Conservation (phyloP, 1,140 invertebrate genomes). For the Drosophila paulistorum region DNA sequence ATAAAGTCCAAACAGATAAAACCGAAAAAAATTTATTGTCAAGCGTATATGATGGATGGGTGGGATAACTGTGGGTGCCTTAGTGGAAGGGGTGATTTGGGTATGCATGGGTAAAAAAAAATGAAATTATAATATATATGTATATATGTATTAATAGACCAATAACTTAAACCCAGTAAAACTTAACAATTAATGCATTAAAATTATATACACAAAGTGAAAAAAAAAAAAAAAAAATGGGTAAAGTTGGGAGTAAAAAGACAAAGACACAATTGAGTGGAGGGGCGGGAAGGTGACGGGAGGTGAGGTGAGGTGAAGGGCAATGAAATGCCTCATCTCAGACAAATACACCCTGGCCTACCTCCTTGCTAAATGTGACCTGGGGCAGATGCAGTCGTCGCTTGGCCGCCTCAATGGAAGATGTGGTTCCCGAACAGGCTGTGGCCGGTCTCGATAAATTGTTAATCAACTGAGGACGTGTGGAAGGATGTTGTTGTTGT, state of each 20-base stretch:
- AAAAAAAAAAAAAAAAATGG: conserved; percentile 17
- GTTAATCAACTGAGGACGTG: conserved; percentile 23
- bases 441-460: conserved; percentile 83
- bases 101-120: conserved; percentile 15
- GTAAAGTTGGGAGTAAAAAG: conserved; percentile 7
- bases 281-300: not conserved
- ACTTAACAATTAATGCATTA: conserved; percentile 55
- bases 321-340: conserved; percentile 48
- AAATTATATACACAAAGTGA: conserved; percentile 44
- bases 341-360: conserved; percentile 86
- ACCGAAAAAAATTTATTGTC: conserved; percentile 71
- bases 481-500: not conserved
- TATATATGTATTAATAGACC: conserved; percentile 1
- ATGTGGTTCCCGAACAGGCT: conserved; percentile 84
- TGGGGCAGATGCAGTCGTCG: conserved; percentile 88
- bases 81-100: not conserved
- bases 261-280: conserved; percentile 5
- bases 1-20: conserved; percentile 35
- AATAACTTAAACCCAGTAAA: conserved; percentile 47
- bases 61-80: not conserved
- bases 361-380: conserved; percentile 92
- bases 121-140: conserved; percentile 16
- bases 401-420: conserved; percentile 84
- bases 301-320: not conserved
- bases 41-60: conserved; percentile 36